Evolutionary conservation across 2,888 invertebrate genomes (phyloP), one percentile per base, ranked within the genome.

Genomic region (Eudemis profundana): DNA sequence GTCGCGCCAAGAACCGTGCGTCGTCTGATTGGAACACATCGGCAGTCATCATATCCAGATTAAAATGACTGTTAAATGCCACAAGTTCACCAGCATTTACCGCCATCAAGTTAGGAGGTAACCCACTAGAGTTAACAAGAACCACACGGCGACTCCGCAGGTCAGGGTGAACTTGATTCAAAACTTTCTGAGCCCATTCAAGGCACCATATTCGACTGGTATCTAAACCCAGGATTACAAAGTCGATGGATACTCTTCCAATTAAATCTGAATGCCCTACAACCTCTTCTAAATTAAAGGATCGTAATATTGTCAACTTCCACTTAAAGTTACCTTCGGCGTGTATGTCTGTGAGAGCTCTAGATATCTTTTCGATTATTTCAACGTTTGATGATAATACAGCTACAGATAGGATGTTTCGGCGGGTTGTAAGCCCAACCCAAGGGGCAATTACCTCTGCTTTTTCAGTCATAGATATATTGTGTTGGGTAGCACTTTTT

Each of bases 101-200:
- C n/a, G 86, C 86, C 89, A 92, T 90, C 4, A 81, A 78, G 51
- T 88, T 84, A 15, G 81, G 76, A 17, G 91, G 86, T 2, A 87
- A 74, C 12, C 89, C 87, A 74, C 86, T 81, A 42, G 89, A 86
- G 66, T 92, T 92, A 1, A 92, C 87, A 4, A 93, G 77, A 17
- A 93, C 75, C 0, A 87, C 84, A 60, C 92, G 81, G 5, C 92
- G 85, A 44, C 75, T 76, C 69, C 82, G 79, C 4, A 93, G 74
- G 67, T 92, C 92, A 1, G 90, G 86, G 70, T 90, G 87, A 4
- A 91, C 84, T 75, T 90, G 86, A 38, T 72, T 68, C n/a, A 92
- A 68, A 1, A 81, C 77, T 70, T 79, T 81, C 60, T 79, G 85
- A 0, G 89, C 79, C 90, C 90, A 92, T 38, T 90, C 85, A 66